phyloP scores from a whole-genome alignment of 2,797 vertebrate genomes.

The Neomorphus geoffroyi region DNA sequence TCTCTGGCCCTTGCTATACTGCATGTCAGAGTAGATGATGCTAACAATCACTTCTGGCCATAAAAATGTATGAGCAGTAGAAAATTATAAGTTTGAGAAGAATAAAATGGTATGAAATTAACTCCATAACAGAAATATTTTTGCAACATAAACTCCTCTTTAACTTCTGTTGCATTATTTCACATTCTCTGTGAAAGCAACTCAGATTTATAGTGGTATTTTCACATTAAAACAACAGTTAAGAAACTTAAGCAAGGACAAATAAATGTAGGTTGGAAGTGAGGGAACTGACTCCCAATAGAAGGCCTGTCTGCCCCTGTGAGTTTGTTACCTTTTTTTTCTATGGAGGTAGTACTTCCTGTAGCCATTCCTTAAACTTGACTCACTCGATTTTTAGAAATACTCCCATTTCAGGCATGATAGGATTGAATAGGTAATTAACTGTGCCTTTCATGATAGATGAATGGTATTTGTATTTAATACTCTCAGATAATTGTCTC shows the following conservation, averaged over 20 bases:
- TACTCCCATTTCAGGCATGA: background rate
- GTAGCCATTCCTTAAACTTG: background rate
- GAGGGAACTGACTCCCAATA: background rate
- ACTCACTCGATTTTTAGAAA: background rate
- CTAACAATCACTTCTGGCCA: constrained; percentile 59
- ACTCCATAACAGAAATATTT: constrained; percentile 59
- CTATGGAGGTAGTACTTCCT: background rate
- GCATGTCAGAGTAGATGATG: constrained; percentile 57
- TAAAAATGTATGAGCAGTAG: constrained; percentile 55
- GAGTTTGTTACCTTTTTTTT: background rate
- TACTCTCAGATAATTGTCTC: background rate
- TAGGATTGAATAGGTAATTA: background rate
- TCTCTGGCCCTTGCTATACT: constrained; percentile 61
- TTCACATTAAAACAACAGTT: background rate
- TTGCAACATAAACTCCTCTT: constrained; percentile 36
- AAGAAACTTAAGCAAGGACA: background rate
- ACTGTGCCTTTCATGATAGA: background rate
- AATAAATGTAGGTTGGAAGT: background rate
- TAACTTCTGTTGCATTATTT: constrained; percentile 32
- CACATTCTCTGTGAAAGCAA: background rate
- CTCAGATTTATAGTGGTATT: background rate
- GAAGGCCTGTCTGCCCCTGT: background rate
- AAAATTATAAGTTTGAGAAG: constrained; percentile 67
- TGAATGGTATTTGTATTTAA: background rate
- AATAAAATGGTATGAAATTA: constrained; percentile 66